phyloP scores from a whole-genome alignment of 2,888 invertebrate genomes.

The Scotopteryx bipunctaria region DNA sequence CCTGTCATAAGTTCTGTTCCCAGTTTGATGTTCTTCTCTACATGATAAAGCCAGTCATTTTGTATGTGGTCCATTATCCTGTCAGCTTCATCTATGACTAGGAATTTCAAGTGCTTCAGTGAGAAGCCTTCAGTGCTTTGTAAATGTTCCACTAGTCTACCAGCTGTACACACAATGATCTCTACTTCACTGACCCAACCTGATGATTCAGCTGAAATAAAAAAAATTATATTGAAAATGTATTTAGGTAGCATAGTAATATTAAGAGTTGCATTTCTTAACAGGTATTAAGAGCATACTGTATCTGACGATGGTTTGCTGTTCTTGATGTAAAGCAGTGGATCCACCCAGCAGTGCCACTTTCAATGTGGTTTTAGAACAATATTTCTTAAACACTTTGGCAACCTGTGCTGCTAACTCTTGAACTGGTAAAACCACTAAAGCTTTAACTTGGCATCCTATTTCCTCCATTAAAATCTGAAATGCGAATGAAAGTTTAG shows the following conservation, averaged over 20 bases:
- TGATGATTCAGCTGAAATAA: slow-evolving; percentile 77
- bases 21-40: slow-evolving; percentile 87
- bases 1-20: slow-evolving; percentile 78
- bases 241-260: too few species aligned
- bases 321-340: slow-evolving; percentile 86
- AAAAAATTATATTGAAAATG: too few species aligned
- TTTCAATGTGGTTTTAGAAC: slow-evolving; percentile 86
- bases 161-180: slow-evolving; percentile 96
- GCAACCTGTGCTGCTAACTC: slow-evolving; percentile 95
- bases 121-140: slow-evolving; percentile 91
- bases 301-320: slow-evolving; percentile 83
- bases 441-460: slow-evolving; percentile 88
- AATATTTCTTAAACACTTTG: slow-evolving; percentile 90
- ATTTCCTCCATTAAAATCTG: slow-evolving; percentile 85
- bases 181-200: slow-evolving; percentile 87
- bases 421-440: slow-evolving; percentile 96
- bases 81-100: slow-evolving; percentile 99
- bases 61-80: slow-evolving; percentile 95
- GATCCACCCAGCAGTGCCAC: slow-evolving; percentile 88
- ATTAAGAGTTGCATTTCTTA: too few species aligned
- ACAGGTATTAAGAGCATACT: too few species aligned
- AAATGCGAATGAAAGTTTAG: too few species aligned
- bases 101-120: slow-evolving; percentile 87
- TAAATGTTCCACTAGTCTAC: slow-evolving; percentile 95
- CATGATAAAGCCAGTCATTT: slow-evolving; percentile 94